Evolutionary conservation across 2,888 invertebrate species (phyloP), one percentile per base, ranked within the genome.

Genomic region (Lithophane ornitopus): DNA sequence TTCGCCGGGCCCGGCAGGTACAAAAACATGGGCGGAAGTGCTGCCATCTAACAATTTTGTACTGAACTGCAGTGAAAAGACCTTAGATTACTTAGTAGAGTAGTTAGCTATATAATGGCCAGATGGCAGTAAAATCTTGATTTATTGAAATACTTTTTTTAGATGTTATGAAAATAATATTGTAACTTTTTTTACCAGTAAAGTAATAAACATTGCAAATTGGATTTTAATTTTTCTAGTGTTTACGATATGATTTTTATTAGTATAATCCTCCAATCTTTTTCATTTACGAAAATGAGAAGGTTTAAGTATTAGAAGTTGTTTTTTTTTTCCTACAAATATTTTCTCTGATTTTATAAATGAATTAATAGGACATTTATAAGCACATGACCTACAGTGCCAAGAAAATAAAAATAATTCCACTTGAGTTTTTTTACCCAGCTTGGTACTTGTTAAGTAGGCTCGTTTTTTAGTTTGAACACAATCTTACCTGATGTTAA

Each of bases 1-100:
- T 84, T 86, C 70, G 80, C 89, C 88, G 79, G 77, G 34, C n/a
- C 82, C 58, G 87, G 88, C 94, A 94, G 94, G 94, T 95, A 95
- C 92, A 92, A 93, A 93, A 93, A 94, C 92, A 92, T 88, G 82
- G 75, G 71, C 85, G 82, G 76, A 34, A 16, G 85, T 92, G 80
- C 73, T 89, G 94, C 93, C 94, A 94, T 92, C 95, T 95, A 70
- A 71, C 26, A 19, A 59, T 81, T 49, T 41, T n/a, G 4, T 19
- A 0, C 0, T 9, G 87, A 91, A 95, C 92, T 26, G 8, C 3
- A 41, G 22, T 59, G 28, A 19, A 9, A 7, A 26, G 34, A 44
- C 44, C 26, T 44, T 80, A 59, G 41, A 16, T 59, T 34, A 9
- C 34, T 14, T 4, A 1, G 8, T 26, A 9, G 26, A 56, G 44